Evolutionary conservation across 2,113 vertebrate genomes (phyloP).

Genomic region (Acanthochromis polyacanthus): DNA sequence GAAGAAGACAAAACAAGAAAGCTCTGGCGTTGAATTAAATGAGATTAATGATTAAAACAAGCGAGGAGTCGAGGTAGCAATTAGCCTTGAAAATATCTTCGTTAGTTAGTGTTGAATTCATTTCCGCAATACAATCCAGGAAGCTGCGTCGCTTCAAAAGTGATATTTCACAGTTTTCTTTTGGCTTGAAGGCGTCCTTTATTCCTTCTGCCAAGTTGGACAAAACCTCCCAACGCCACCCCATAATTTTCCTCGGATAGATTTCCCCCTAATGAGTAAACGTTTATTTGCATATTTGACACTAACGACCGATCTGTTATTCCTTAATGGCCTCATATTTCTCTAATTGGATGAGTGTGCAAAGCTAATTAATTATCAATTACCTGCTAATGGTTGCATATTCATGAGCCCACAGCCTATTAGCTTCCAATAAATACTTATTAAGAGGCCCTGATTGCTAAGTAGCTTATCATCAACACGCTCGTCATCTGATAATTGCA

Average conservation of each 20-base stretch:
- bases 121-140: background rate
- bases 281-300: constrained; percentile 75
- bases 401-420: constrained; percentile 71
- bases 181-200: constrained; percentile 38
- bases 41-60: constrained; percentile 24
- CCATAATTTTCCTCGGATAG: constrained; percentile 43
- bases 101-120: background rate
- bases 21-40: constrained; percentile 10
- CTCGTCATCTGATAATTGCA: constrained; percentile 52
- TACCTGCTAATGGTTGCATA: constrained; percentile 76
- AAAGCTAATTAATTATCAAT: constrained; percentile 80
- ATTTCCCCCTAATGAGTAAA: constrained; percentile 63
- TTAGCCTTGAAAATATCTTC: constrained; percentile 9
- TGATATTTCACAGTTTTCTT: constrained; percentile 5
- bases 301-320: constrained; percentile 70
- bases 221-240: constrained; percentile 36
- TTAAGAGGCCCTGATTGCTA: constrained; percentile 65
- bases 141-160: background rate
- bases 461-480: constrained; percentile 67
- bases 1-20: constrained; percentile 6
- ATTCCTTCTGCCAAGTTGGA: constrained; percentile 44
- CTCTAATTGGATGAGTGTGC: constrained; percentile 72
- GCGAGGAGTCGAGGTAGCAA: constrained; percentile 1
- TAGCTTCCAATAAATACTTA: constrained; percentile 78
- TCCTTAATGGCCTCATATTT: constrained; percentile 76